These are phyloP conservation scores for Ctenosaura bakeri DNA, from an alignment of 2,797 vertebrate species.

Conservation along the genomic window DNA sequence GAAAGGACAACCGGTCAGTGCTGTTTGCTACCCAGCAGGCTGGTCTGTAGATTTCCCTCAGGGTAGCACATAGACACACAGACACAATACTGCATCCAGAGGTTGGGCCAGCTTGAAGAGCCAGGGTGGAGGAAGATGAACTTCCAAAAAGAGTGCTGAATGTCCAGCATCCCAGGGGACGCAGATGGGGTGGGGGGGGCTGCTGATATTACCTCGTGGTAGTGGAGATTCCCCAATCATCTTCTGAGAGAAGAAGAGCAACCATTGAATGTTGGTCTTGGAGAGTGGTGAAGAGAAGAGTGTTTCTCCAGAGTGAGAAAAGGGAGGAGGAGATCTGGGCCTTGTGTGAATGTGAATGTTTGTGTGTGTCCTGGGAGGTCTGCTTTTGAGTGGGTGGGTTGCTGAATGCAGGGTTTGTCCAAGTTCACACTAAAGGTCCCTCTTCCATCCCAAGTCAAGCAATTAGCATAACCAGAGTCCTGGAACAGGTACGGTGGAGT, in stretches of 20 bases:
- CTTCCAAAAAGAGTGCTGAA: constrained; percentile 24
- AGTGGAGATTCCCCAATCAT: neutral
- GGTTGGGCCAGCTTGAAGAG: constrained; percentile 24
- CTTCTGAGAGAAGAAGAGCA: neutral
- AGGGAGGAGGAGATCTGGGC: neutral
- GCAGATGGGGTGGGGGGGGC: neutral
- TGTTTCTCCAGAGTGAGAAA: constrained; percentile 8
- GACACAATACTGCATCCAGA: neutral
- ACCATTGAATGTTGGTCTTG: constrained; percentile 4
- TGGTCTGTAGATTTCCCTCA: neutral
- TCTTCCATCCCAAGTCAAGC: neutral
- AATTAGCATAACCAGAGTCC: constrained; percentile 13
- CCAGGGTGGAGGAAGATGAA: constrained; percentile 53
- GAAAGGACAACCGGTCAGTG: constrained; percentile 73
- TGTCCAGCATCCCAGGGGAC: constrained; percentile 40
- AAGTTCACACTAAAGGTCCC: neutral
- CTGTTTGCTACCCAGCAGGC: constrained; percentile 66
- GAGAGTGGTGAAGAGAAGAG: neutral
- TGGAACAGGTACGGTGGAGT: neutral
- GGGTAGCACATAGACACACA: neutral
- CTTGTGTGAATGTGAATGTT: neutral
- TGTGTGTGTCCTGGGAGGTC: neutral
- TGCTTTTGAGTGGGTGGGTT: constrained; percentile 7
- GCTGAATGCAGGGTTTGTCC: constrained; percentile 29
- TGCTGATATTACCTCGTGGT: neutral